phyloP scores from a whole-genome alignment of 2,113 vertebrate genomes.

The Ibidorhyncha struthersii region DNA sequence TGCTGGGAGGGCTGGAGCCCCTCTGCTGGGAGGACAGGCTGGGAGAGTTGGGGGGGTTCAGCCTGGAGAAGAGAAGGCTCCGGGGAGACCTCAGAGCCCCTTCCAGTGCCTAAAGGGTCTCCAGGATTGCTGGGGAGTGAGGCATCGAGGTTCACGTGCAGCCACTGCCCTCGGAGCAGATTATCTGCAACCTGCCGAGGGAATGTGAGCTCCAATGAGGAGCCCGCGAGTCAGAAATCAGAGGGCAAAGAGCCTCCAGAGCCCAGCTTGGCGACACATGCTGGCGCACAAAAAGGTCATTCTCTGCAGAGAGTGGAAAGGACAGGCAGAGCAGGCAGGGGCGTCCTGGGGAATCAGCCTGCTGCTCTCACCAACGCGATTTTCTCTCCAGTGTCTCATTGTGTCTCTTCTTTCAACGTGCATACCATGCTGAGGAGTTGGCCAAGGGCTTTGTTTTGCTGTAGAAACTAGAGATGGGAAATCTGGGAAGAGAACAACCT shows the following conservation, averaged over 20 bases:
- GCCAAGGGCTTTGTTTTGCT: neutral
- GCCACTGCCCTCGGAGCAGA: neutral
- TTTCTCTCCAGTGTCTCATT: neutral
- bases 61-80: too few species aligned
- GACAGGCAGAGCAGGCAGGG: neutral
- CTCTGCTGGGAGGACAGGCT: too few species aligned
- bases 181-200: neutral
- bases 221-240: neutral
- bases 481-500: neutral
- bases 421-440: neutral
- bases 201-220: neutral
- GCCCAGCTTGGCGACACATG: too few species aligned
- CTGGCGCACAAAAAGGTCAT: neutral
- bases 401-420: neutral
- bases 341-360: neutral
- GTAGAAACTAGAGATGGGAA: neutral
- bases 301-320: neutral
- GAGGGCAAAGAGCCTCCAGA: neutral
- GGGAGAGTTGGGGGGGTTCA: too few species aligned
- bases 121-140: neutral
- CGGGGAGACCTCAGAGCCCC: too few species aligned
- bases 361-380: fast-evolving
- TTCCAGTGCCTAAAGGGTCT: too few species aligned
- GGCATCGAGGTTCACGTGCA: fast-evolving
- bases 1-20: neutral